phyloP scores from a whole-genome alignment of 2,888 invertebrate genomes.

The Polydrusus cervinus region DNA sequence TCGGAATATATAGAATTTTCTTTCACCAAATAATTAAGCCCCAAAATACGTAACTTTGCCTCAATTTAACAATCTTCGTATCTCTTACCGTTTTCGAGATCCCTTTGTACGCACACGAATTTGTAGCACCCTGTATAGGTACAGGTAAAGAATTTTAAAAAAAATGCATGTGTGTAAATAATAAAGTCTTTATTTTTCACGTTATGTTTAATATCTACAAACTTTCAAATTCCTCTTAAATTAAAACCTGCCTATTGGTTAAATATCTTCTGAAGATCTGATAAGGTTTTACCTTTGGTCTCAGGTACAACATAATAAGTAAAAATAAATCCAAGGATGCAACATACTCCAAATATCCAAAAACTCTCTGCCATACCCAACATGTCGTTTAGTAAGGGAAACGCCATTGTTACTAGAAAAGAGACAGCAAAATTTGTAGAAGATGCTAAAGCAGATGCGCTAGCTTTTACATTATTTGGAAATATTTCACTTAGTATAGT shows the following conservation, averaged over 20 bases:
- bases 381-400: conserved; percentile 56
- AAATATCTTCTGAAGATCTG: conserved; percentile 59
- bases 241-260: conserved; percentile 12
- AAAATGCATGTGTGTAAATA: too few relatives aligned
- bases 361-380: conserved; percentile 59
- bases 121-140: too few relatives aligned
- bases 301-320: conserved; percentile 59
- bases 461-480: conserved; percentile 78
- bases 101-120: too few relatives aligned
- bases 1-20: too few relatives aligned
- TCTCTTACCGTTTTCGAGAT: too few relatives aligned
- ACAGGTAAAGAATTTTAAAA: too few relatives aligned
- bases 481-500: conserved; percentile 88
- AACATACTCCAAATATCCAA: conserved; percentile 59
- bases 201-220: too few relatives aligned
- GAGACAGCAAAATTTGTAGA: conserved; percentile 54
- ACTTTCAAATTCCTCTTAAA: too few relatives aligned
- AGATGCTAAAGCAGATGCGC: conserved; percentile 74
- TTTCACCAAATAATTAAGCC: too few relatives aligned
- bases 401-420: conserved; percentile 59
- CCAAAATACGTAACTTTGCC: too few relatives aligned
- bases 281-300: conserved; percentile 60
- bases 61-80: too few relatives aligned
- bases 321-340: conserved; percentile 55
- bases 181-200: too few relatives aligned